Percentiles rank a stretch among this genome's conserved stretches.
phyloP scores from a whole-genome alignment of 2,797 vertebrate species.

The Silurus lanzhouensis region DNA sequence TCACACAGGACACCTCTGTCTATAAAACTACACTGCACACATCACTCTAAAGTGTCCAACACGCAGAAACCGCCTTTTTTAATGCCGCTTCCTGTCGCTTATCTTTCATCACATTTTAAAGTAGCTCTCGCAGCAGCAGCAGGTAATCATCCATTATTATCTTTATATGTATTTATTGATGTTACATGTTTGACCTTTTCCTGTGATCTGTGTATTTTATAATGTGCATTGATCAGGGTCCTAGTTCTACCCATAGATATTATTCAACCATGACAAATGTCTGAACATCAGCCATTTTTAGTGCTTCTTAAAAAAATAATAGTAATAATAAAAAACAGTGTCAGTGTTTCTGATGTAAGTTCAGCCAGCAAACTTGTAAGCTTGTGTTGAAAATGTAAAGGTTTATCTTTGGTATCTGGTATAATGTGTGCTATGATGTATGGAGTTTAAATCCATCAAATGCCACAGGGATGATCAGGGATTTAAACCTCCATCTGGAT shows the following conservation, averaged over 20 bases:
- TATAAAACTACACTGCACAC: conserved; percentile 31
- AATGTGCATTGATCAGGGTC: too few species aligned
- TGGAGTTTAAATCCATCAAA: not conserved
- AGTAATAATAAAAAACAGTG: too few species aligned
- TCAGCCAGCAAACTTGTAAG: not conserved
- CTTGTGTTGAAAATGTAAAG: too few species aligned
- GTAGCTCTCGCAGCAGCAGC: not conserved
- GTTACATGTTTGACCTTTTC: not conserved
- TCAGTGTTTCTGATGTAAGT: not conserved
- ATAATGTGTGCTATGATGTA: not conserved
- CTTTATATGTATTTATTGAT: not conserved
- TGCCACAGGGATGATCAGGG: not conserved
- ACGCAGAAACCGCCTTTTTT: not conserved
- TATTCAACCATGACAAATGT: not conserved
- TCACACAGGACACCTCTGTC: not conserved
- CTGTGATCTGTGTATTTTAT: not conserved
- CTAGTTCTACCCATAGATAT: not conserved
- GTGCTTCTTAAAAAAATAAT: not conserved
- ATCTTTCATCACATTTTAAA: not conserved
- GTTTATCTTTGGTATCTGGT: not conserved
- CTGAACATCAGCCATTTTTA: not conserved
- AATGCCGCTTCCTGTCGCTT: not conserved
- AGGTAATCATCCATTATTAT: conserved; percentile 13
- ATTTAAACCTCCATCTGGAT: not conserved
- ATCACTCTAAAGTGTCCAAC: not conserved